Evolutionary conservation across 2,113 vertebrate genomes (phyloP).

Genomic region (Petroica traversi): DNA sequence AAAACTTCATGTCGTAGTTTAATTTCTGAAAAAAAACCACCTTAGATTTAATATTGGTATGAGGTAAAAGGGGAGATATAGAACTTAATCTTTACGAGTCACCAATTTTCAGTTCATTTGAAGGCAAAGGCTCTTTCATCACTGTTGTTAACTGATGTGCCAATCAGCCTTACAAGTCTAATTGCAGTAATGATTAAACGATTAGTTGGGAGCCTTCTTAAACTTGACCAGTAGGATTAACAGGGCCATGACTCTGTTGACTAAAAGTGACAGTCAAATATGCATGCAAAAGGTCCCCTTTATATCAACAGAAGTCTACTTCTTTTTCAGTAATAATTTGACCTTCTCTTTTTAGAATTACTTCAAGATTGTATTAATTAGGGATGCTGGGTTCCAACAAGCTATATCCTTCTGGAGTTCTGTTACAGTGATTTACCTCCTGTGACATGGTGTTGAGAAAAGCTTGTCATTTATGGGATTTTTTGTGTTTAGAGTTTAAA

Average conservation of each 20-base stretch:
- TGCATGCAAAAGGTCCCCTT: not conserved
- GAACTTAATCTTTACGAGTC: not conserved
- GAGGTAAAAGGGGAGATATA: not conserved
- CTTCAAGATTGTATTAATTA: not conserved
- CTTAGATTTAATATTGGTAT: not conserved
- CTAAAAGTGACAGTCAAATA: not conserved
- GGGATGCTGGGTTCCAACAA: not conserved
- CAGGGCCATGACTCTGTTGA: not conserved
- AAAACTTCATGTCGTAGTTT: not conserved
- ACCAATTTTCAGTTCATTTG: not conserved
- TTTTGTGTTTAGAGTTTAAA: not conserved
- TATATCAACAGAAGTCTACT: not conserved
- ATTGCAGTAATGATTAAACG: conserved; percentile 29
- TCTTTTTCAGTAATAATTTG: not conserved
- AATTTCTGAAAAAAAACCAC: not conserved
- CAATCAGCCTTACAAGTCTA: conserved; percentile 32
- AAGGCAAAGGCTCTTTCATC: not conserved
- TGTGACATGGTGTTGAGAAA: not conserved
- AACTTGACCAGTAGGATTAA: not conserved
- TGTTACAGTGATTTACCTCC: not conserved
- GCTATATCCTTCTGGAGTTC: not conserved
- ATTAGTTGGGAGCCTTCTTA: not conserved
- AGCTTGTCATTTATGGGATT: not conserved
- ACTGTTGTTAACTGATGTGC: not conserved
- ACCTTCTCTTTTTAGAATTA: not conserved